Conservation (phyloP, 92 coral and sea anemone genomes). For the Parazoanthus darwini region DNA sequence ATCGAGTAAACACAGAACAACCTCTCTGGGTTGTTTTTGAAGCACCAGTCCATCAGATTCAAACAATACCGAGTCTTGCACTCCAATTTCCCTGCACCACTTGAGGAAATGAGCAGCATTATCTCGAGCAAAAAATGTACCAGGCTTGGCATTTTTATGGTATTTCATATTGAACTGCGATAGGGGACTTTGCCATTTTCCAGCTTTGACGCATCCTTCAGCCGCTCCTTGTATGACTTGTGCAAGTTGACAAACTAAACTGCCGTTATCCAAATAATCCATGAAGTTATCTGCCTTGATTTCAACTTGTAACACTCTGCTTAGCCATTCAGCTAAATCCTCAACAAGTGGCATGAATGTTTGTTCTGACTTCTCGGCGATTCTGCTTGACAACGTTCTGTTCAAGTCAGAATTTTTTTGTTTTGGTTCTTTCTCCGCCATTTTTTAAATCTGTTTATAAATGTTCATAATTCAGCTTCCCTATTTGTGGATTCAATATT, state of each 20-base stretch:
- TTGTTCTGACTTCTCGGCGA: conserved; percentile 83
- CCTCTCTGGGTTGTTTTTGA: conserved; percentile 94
- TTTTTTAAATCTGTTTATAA: conserved; percentile 20
- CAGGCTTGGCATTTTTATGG: conserved; percentile 92
- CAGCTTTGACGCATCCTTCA: conserved; percentile 61
- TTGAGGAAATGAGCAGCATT: conserved; percentile 88
- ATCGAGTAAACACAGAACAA: conserved; percentile 83
- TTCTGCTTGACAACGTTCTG: conserved; percentile 53
- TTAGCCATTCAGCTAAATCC: conserved; percentile 92
- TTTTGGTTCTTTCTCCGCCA: conserved; percentile 16
- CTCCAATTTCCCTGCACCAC: conserved; percentile 94
- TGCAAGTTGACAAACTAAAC: conserved; percentile 92
- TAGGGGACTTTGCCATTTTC: conserved; percentile 55
- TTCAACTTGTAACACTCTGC: conserved; percentile 77
- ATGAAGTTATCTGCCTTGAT: conserved; percentile 83
- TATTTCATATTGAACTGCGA: conserved; percentile 72
- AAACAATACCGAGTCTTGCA: conserved; percentile 90
- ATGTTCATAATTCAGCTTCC: conserved; percentile 31
- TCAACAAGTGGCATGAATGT: conserved; percentile 85
- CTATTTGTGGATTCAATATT: neutral
- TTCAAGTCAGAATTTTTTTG: conserved; percentile 45
- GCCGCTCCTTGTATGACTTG: conserved; percentile 86
- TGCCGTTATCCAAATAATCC: conserved; percentile 87
- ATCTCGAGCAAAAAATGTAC: conserved; percentile 96
- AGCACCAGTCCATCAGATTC: conserved; percentile 96